Conservation (phyloP, 2,888 invertebrate genomes). For the Andricus curvator region DNA sequence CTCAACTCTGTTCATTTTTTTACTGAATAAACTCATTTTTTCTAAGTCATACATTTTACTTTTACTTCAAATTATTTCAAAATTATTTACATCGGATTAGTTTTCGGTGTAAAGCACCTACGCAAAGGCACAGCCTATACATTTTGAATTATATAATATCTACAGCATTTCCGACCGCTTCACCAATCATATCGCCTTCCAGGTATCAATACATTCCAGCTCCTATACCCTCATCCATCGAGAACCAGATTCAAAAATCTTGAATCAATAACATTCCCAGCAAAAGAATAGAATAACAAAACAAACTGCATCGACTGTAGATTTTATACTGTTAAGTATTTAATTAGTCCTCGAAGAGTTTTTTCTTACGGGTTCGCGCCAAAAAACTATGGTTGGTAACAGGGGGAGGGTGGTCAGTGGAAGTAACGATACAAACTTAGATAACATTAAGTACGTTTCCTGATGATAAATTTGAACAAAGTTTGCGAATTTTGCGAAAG, state of each 20-base stretch:
- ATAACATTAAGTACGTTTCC: too few species aligned
- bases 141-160: neutral
- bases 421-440: too few species aligned
- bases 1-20: too few species aligned
- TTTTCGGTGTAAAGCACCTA: too few species aligned
- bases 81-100: too few species aligned
- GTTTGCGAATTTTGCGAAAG: too few species aligned
- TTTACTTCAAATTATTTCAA: too few species aligned
- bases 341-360: neutral
- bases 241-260: neutral
- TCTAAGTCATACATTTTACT: too few species aligned
- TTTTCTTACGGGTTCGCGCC: neutral
- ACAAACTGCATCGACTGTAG: neutral
- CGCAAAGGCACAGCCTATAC: neutral
- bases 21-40: too few species aligned
- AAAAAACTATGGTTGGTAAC: too few species aligned
- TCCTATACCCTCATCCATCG: neutral
- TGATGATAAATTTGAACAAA: too few species aligned
- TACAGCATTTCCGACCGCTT: neutral
- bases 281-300: neutral
- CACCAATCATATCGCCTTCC: conserved; percentile 13
- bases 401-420: too few species aligned
- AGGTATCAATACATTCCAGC: neutral
- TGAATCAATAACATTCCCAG: neutral
- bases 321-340: neutral